A percentile compares a stretch with the other conserved stretches of the same genome.
phyloP scores from a whole-genome alignment of 2,113 vertebrate genomes.

The Lepus europaeus region DNA sequence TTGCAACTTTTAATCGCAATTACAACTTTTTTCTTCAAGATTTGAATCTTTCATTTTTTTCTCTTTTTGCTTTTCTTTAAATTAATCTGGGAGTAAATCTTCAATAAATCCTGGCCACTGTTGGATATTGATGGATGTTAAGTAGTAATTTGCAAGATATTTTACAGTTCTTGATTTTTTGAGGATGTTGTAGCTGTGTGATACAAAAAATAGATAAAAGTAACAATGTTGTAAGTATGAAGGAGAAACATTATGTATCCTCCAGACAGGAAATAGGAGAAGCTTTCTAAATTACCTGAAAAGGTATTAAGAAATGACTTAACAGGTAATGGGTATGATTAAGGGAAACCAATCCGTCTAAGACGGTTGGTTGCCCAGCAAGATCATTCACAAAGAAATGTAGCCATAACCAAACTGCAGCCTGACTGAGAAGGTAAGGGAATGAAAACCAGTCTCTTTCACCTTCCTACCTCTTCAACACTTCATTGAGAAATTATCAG shows the following conservation, averaged over 20 bases:
- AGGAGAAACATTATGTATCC: background rate
- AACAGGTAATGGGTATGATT: background rate
- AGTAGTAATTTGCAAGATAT: conserved; percentile 11
- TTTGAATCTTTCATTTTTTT: background rate
- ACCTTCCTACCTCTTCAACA: background rate
- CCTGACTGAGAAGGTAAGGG: background rate
- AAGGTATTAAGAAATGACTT: conserved; percentile 23
- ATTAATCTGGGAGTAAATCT: background rate
- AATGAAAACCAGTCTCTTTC: background rate
- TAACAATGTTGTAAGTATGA: conserved; percentile 2
- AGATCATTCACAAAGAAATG: background rate
- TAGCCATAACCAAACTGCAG: background rate
- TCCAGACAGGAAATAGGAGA: background rate
- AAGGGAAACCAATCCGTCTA: background rate
- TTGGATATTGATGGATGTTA: background rate
- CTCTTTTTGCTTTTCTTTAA: background rate
- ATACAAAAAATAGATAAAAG: background rate
- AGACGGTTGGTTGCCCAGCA: no score
- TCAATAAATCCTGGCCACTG: background rate
- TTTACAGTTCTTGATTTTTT: background rate
- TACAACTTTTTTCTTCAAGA: background rate
- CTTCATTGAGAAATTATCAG: background rate
- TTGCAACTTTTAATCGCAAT: conserved; percentile 40
- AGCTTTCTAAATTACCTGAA: conserved; percentile 12
- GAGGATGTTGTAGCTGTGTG: background rate